Conservation (phyloP, 1,140 invertebrate genomes). For the Cyclargus thomasi region DNA sequence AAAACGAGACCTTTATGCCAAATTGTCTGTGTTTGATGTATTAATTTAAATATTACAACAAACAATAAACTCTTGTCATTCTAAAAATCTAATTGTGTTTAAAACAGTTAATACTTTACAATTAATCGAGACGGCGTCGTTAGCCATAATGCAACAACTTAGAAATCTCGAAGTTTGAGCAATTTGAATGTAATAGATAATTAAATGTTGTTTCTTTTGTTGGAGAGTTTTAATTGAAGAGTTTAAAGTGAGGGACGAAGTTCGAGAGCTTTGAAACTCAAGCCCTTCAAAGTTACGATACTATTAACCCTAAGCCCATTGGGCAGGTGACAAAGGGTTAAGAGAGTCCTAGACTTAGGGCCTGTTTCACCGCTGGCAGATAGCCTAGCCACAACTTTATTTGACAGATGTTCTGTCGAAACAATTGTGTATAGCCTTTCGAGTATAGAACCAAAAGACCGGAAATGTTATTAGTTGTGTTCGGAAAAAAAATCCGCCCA, state of each 20-base stretch:
- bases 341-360: background rate
- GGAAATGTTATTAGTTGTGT: no score
- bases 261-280: constrained; percentile 15
- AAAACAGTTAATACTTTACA: background rate
- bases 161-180: background rate
- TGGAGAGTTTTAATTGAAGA: constrained; percentile 55
- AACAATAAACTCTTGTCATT: constrained; percentile 21
- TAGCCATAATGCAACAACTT: constrained; percentile 5
- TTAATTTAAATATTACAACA: no score
- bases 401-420: no score
- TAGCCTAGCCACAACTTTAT: no score
- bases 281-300: constrained; percentile 21
- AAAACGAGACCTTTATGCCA: no score
- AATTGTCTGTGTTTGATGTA: no score
- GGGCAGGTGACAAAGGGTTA: no score
- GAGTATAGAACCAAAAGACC: no score
- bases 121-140: background rate
- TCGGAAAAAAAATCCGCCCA: no score
- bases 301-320: background rate
- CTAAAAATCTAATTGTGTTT: background rate
- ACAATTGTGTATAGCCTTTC: no score
- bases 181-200: constrained; percentile 37
- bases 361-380: no score
- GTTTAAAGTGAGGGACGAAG: constrained; percentile 32
- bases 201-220: constrained; percentile 58